Evolutionary conservation across 1,140 invertebrate genomes (phyloP).

Genomic region (Agrypnia vestita): DNA sequence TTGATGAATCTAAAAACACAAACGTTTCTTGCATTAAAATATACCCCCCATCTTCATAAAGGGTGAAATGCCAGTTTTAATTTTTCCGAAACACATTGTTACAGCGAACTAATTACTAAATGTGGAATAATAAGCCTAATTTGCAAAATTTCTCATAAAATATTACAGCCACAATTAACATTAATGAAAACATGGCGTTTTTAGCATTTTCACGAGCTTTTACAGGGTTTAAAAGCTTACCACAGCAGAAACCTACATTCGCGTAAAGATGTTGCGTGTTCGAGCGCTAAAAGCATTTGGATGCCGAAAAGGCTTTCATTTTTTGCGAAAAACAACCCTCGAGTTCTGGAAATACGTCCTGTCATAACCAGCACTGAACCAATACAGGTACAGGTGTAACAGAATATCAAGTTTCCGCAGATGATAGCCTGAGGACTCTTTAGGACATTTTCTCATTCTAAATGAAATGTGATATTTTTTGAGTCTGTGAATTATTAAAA

Average conservation of each 20-base stretch:
- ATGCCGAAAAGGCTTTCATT: conserved; percentile 7
- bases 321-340: not conserved
- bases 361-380: not conserved
- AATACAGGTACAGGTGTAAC: too few species aligned
- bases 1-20: too few species aligned
- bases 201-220: conserved; percentile 38
- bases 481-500: too few species aligned
- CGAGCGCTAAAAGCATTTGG: conserved; percentile 29
- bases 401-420: too few species aligned
- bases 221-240: conserved; percentile 38
- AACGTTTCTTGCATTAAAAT: too few species aligned
- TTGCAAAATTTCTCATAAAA: conserved; percentile 23
- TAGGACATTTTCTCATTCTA: too few species aligned
- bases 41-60: too few species aligned
- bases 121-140: conserved; percentile 24
- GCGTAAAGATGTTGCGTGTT: conserved; percentile 18
- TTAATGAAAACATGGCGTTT: conserved; percentile 47
- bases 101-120: conserved; percentile 29
- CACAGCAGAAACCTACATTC: conserved; percentile 10
- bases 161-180: conserved; percentile 45
- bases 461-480: too few species aligned
- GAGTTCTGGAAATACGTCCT: not conserved
- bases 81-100: too few species aligned
- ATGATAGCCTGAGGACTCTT: too few species aligned
- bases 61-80: too few species aligned